A percentile compares a stretch with the other conserved stretches of the same genome.
These are phyloP conservation scores for Agriopis aurantiaria DNA, from an alignment of 2,888 invertebrate genomes.

Conservation along the genomic window DNA sequence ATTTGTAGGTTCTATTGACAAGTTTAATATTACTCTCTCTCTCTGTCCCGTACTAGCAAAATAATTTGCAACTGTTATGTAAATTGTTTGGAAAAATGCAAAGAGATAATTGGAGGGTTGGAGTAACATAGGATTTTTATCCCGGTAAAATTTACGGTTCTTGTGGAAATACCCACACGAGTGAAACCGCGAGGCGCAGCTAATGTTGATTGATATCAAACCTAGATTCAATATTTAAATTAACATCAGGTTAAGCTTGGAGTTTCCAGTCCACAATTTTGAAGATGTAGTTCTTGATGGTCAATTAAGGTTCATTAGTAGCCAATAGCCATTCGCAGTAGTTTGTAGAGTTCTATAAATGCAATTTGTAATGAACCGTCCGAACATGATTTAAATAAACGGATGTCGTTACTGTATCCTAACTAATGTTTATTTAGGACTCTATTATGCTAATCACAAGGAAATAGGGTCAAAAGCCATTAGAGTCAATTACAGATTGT, in stretches of 20 bases:
- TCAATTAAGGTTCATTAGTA: conserved; percentile 22
- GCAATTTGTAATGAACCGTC: conserved; percentile 31
- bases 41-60: neutral
- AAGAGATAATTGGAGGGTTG: too few species aligned
- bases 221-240: neutral
- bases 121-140: too few species aligned
- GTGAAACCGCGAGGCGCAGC: too few species aligned
- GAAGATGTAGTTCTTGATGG: neutral
- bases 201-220: neutral
- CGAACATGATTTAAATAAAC: conserved; percentile 50
- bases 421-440: conserved; percentile 64
- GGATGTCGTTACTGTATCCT: conserved; percentile 63
- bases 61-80: neutral
- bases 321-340: conserved; percentile 26
- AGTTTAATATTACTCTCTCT: neutral
- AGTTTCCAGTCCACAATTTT: conserved; percentile 7
- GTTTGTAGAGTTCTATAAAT: conserved; percentile 31
- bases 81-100: neutral
- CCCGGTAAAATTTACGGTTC: too few species aligned
- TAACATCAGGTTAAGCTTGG: neutral
- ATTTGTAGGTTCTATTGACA: neutral
- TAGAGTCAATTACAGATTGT: conserved; percentile 68
- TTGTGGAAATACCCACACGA: too few species aligned
- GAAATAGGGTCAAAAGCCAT: conserved; percentile 63
- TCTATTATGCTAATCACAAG: conserved; percentile 62